Percentiles rank a stretch among this genome's conserved stretches.
Conservation (phyloP, 37 sponge, comb jelly and placozoan genomes). For the Beroe forskalii region DNA sequence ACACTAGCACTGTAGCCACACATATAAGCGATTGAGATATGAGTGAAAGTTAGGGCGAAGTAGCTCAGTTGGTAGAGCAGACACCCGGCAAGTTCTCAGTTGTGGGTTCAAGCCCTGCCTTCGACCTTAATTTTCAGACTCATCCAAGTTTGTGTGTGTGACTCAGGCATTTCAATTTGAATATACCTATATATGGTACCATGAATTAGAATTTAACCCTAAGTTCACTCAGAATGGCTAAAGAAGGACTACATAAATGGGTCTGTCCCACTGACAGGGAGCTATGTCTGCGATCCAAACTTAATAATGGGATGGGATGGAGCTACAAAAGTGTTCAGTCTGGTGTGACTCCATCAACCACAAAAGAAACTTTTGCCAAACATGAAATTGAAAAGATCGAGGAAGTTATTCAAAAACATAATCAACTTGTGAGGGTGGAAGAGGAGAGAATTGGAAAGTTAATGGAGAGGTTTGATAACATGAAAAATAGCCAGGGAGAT, state of each 20-base stretch:
- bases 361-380: constrained; percentile 62
- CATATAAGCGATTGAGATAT: too few relatives aligned
- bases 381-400: constrained; percentile 54
- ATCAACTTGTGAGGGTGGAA: constrained; percentile 6
- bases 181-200: too few relatives aligned
- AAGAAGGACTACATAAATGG: constrained; percentile 55
- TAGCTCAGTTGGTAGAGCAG: too few relatives aligned
- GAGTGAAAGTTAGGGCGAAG: too few relatives aligned
- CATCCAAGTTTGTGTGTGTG: too few relatives aligned
- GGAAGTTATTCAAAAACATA: constrained; percentile 43
- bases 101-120: too few relatives aligned
- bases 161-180: too few relatives aligned
- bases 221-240: too few relatives aligned
- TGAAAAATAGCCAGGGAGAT: constrained; percentile 49
- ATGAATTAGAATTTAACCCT: too few relatives aligned
- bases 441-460: constrained; percentile 57
- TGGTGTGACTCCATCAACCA: neutral
- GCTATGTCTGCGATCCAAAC: constrained; percentile 28
- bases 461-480: constrained; percentile 59
- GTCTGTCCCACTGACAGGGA: constrained; percentile 59
- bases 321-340: constrained; percentile 65
- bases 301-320: constrained; percentile 65
- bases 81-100: too few relatives aligned
- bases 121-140: too few relatives aligned
- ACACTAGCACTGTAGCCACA: too few relatives aligned